These are phyloP conservation scores for Neotoma lepida DNA, from an alignment of 2,113 vertebrate species.

Conservation along the genomic window DNA sequence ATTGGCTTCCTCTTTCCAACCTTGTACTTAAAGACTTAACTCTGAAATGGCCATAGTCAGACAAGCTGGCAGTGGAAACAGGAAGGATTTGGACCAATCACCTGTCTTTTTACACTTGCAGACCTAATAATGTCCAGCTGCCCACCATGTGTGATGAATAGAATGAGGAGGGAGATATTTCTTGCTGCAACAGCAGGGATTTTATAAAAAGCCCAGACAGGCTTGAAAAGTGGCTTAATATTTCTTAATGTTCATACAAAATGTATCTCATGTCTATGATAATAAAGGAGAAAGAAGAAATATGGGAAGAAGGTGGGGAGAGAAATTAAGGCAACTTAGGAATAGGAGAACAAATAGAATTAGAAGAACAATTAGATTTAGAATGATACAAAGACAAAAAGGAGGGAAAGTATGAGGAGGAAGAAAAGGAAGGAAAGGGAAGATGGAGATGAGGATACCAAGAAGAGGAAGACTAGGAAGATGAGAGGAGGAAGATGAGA, in stretches of 20 bases:
- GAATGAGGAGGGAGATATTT: not conserved
- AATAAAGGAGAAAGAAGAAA: not conserved
- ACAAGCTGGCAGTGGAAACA: not conserved
- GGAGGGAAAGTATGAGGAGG: not conserved
- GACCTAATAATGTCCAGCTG: not conserved
- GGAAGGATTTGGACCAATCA: not conserved
- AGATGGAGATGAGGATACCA: not conserved
- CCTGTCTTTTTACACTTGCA: not conserved
- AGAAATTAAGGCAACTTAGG: not conserved
- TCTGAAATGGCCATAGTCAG: too few species aligned
- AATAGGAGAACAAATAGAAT: not conserved
- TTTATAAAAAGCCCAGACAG: not conserved
- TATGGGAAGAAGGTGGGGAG: not conserved
- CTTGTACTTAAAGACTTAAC: not conserved
- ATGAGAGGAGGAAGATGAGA: not conserved
- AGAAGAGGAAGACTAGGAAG: not conserved
- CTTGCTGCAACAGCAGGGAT: not conserved
- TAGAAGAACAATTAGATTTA: not conserved
- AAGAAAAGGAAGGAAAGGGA: too few species aligned
- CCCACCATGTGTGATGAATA: accelerated
- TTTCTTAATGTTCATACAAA: not conserved
- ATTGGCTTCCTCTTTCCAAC: not conserved
- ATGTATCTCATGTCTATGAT: not conserved
- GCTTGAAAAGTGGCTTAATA: not conserved
- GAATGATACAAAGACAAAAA: not conserved